phyloP scores from a whole-genome alignment of 2,888 invertebrate genomes.

The Trachelus stipa region DNA sequence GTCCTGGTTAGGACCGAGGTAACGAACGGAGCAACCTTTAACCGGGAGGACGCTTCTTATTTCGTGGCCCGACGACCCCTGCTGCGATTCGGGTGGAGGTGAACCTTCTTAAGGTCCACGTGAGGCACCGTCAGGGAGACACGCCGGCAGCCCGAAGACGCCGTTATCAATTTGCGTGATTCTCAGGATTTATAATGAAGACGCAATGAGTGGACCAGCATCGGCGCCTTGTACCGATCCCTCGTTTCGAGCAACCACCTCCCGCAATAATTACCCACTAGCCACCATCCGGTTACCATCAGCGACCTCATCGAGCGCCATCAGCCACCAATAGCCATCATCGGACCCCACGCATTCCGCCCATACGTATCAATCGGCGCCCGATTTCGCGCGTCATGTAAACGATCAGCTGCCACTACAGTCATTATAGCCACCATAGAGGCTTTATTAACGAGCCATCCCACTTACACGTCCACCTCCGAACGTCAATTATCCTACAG shows the following conservation, averaged over 20 bases:
- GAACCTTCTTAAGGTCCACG: constrained; percentile 27
- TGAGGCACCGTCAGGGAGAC: neutral
- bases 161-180: constrained; percentile 63
- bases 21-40: constrained; percentile 9
- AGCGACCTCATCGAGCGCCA: neutral
- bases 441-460: neutral
- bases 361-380: constrained; percentile 36
- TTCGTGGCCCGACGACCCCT: constrained; percentile 34
- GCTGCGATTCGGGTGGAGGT: constrained; percentile 49
- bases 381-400: constrained; percentile 23
- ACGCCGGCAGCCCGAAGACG: constrained; percentile 39
- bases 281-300: constrained; percentile 4
- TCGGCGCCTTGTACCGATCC: constrained; percentile 16
- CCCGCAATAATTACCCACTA: neutral
- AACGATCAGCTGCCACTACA: constrained; percentile 13
- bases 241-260: neutral
- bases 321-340: constrained; percentile 13
- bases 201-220: constrained; percentile 53
- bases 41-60: constrained; percentile 35
- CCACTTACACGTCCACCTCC: neutral
- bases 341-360: constrained; percentile 19
- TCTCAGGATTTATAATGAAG: constrained; percentile 61
- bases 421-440: neutral
- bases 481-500: neutral
- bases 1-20: neutral